These are phyloP conservation scores for Sebastes itinus DNA, from an alignment of 2,797 vertebrate species.

Conservation along the genomic window DNA sequence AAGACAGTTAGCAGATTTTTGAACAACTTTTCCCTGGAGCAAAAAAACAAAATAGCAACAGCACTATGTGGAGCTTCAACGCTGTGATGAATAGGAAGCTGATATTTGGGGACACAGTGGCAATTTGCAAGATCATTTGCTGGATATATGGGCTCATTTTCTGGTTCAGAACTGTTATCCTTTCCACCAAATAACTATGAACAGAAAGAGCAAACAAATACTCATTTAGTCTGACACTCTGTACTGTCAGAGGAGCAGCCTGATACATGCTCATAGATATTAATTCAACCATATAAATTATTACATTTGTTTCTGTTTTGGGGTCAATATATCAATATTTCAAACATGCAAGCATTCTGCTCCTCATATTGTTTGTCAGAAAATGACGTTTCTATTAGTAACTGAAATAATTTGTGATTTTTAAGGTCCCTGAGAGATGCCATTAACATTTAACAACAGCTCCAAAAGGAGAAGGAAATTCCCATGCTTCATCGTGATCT, in stretches of 20 bases:
- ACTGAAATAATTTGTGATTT: neutral
- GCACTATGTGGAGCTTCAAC: constrained; percentile 16
- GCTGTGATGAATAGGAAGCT: constrained; percentile 19
- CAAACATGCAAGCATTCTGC: neutral
- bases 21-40: constrained; percentile 28
- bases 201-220: constrained; percentile 21
- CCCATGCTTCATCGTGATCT: constrained; percentile 25
- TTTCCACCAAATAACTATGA: constrained; percentile 9
- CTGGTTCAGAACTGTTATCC: neutral
- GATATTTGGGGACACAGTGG: constrained; percentile 17
- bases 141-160: constrained; percentile 19
- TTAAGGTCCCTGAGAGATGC: neutral
- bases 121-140: constrained; percentile 30
- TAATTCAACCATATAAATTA: neutral
- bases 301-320: neutral
- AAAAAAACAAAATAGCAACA: constrained; percentile 31
- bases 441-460: constrained; percentile 29
- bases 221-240: neutral
- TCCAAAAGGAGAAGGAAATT: neutral
- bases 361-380: neutral
- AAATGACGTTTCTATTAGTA: neutral
- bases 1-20: constrained; percentile 48
- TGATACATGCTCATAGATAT: neutral
- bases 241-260: neutral
- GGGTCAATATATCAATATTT: neutral